phyloP scores from a whole-genome alignment of 2,888 invertebrate species.

The Dastarcus helophoroides region DNA sequence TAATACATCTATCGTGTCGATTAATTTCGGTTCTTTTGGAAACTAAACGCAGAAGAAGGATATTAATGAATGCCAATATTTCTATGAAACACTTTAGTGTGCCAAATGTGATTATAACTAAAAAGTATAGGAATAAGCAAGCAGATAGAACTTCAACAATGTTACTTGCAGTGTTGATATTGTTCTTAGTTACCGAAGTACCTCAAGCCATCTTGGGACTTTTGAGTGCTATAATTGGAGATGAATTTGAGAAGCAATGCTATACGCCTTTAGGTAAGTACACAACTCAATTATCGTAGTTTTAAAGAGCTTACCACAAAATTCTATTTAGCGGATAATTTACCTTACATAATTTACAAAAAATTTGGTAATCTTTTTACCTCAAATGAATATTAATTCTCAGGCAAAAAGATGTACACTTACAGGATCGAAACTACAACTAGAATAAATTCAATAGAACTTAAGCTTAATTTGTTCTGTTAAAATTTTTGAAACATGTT shows the following conservation, averaged over 20 bases:
- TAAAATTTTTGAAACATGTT: too few relatives aligned
- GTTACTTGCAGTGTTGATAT: slow-evolving; percentile 67
- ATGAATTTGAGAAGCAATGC: slow-evolving; percentile 16
- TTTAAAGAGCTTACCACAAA: too few relatives aligned
- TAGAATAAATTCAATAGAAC: too few relatives aligned
- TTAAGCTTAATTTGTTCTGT: too few relatives aligned
- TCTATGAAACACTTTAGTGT: too few relatives aligned
- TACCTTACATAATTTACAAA: too few relatives aligned
- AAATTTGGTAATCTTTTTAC: too few relatives aligned
- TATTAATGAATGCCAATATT: slow-evolving; percentile 12
- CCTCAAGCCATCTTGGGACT: slow-evolving; percentile 48
- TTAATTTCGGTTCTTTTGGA: slow-evolving; percentile 17
- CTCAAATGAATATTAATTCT: too few relatives aligned
- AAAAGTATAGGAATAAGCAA: slow-evolving; percentile 43
- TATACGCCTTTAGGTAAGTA: slow-evolving; percentile 19
- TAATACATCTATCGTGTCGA: slow-evolving; percentile 16
- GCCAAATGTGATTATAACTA: slow-evolving; percentile 12
- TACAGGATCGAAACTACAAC: too few relatives aligned
- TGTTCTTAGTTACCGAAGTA: slow-evolving; percentile 77
- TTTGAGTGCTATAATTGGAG: slow-evolving; percentile 29
- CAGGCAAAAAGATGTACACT: too few relatives aligned
- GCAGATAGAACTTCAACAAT: slow-evolving; percentile 78
- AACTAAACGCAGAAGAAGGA: slow-evolving; percentile 14
- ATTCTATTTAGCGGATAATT: too few relatives aligned
- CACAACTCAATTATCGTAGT: too few relatives aligned